phyloP scores from a whole-genome alignment of 2,113 vertebrate species.

The Tinamus guttatus region DNA sequence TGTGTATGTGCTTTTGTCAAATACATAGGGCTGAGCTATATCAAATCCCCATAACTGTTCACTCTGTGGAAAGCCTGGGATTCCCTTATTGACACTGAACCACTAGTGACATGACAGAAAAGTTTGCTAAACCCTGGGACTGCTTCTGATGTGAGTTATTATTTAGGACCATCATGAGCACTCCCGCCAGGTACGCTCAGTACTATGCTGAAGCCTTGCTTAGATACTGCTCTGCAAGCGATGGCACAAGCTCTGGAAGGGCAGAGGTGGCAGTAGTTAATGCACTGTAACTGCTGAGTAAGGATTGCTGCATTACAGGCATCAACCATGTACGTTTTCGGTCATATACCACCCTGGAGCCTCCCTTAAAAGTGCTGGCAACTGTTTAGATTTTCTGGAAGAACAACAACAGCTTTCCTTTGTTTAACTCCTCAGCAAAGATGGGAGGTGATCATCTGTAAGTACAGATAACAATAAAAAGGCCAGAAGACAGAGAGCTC shows the following conservation, averaged over 20 bases:
- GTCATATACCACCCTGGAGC: no score
- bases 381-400: not conserved
- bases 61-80: not conserved
- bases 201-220: not conserved
- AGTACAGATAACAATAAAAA: not conserved
- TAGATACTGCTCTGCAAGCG: not conserved
- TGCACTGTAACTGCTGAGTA: not conserved
- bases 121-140: not conserved
- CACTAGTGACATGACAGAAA: not conserved
- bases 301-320: not conserved
- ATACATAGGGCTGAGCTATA: not conserved
- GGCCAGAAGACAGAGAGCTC: fast-evolving
- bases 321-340: not conserved
- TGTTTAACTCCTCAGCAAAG: not conserved
- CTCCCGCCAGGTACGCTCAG: not conserved
- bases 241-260: not conserved
- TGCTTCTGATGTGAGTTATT: not conserved
- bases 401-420: not conserved
- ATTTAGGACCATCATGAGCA: not conserved
- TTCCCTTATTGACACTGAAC: not conserved
- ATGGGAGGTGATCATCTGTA: not conserved
- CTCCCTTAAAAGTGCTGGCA: not conserved
- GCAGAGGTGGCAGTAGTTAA: not conserved
- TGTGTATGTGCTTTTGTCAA: not conserved
- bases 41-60: not conserved